These are phyloP conservation scores for Spea multiplicata DNA, from an alignment of 2,113 vertebrate species.

Conservation along the genomic window DNA sequence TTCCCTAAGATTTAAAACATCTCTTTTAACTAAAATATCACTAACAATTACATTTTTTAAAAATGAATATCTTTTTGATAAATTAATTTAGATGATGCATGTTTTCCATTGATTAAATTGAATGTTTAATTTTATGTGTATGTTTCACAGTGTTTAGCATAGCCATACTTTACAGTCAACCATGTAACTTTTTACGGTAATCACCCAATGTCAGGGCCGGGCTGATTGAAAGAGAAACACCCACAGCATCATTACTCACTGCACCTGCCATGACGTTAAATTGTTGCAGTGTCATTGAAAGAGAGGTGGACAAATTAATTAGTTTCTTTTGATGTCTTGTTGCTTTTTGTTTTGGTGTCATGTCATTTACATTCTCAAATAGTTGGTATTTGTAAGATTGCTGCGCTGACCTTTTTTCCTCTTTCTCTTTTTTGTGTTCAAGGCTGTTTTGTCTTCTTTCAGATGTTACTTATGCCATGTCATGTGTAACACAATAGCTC, in stretches of 20 bases:
- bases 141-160: too few relatives aligned
- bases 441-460: conserved; percentile 32
- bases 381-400: conserved; percentile 3
- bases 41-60: too few relatives aligned
- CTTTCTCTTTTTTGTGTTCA: conserved; percentile 5
- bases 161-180: too few relatives aligned
- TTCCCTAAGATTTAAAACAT: too few relatives aligned
- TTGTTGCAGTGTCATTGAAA: neutral
- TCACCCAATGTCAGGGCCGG: neutral
- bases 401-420: neutral
- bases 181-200: too few relatives aligned
- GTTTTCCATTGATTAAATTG: too few relatives aligned
- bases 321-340: neutral
- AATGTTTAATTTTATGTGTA: too few relatives aligned
- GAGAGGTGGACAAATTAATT: conserved; percentile 4
- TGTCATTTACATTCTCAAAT: neutral
- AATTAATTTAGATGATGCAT: too few relatives aligned
- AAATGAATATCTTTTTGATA: too few relatives aligned
- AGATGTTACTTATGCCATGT: conserved; percentile 24
- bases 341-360: conserved; percentile 11
- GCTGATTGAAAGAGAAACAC: neutral
- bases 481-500: conserved; percentile 19
- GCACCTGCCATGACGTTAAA: conserved; percentile 1
- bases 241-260: conserved; percentile 18
- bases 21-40: too few relatives aligned